Conservation (phyloP, 2,797 vertebrate species). For the Aselliscus stoliczkanus region DNA sequence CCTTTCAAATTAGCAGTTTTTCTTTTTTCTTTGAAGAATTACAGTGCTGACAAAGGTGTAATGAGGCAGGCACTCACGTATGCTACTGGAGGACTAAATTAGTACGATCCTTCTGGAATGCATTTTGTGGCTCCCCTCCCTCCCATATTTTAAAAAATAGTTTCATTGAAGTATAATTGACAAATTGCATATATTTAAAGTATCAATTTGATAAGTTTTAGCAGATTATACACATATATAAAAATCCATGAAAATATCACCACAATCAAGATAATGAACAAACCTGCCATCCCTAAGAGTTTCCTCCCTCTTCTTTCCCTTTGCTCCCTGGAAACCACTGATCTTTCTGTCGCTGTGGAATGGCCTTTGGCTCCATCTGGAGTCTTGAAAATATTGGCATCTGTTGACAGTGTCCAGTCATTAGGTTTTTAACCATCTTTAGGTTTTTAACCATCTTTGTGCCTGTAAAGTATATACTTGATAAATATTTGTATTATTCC, state of each 20-base stretch:
- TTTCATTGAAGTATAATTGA: not conserved
- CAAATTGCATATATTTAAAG: not conserved
- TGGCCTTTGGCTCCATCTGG: not conserved
- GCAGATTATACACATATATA: not conserved
- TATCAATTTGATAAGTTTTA: not conserved
- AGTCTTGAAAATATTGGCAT: not conserved
- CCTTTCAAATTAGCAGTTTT: not conserved
- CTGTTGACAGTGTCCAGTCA: not conserved
- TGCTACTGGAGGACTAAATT: not conserved
- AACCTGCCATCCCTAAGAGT: not conserved
- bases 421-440: not conserved
- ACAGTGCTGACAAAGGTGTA: not conserved
- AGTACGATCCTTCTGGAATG: not conserved
- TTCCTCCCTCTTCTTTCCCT: not conserved
- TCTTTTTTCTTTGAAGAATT: not conserved
- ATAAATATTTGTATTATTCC: not conserved
- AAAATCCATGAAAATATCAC: not conserved
- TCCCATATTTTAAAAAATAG: not conserved
- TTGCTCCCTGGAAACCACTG: not conserved
- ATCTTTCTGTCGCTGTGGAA: not conserved
- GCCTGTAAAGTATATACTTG: not conserved
- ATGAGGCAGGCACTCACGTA: not conserved
- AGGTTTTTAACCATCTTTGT: not conserved
- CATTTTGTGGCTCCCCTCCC: not conserved
- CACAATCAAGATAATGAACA: not conserved